These are phyloP conservation scores for Monomorium pharaonis DNA, from an alignment of 1,140 invertebrate species.

Conservation along the genomic window DNA sequence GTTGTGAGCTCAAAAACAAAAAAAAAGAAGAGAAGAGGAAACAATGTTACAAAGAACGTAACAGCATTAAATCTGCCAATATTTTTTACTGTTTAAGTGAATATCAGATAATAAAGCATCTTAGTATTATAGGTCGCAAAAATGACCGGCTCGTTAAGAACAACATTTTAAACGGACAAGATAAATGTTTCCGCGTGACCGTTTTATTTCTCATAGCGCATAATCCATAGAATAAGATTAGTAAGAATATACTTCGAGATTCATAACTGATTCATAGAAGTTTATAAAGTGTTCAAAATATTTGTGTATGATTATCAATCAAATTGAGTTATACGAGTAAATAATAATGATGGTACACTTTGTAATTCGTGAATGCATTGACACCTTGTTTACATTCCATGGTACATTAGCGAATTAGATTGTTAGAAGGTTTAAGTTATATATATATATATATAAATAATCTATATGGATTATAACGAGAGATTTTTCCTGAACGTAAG, in stretches of 20 bases:
- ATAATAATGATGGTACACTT: conserved; percentile 11
- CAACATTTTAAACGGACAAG: conserved; percentile 49
- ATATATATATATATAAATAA: too few species aligned
- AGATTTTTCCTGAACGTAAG: conserved; percentile 43
- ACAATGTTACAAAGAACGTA: conserved; percentile 64
- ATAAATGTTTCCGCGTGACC: conserved; percentile 36
- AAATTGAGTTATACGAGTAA: conserved; percentile 45
- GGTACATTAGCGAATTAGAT: conserved; percentile 58
- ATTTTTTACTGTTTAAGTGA: conserved; percentile 70
- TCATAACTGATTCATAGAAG: conserved; percentile 28
- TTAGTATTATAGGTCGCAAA: conserved; percentile 61
- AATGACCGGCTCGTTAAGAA: conserved; percentile 38
- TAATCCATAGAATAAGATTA: conserved; percentile 65
- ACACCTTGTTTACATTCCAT: conserved; percentile 71
- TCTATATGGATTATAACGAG: conserved; percentile 38
- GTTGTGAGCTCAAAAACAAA: conserved; percentile 62
- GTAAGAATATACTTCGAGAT: conserved; percentile 56
- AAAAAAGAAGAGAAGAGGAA: conserved; percentile 25
- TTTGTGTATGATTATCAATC: conserved; percentile 35
- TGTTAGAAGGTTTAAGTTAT: conserved; percentile 66
- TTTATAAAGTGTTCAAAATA: conserved; percentile 46
- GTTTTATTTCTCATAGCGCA: conserved; percentile 59
- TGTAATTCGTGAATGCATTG: conserved; percentile 48
- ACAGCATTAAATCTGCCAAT: conserved; percentile 72
- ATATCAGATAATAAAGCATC: conserved; percentile 57